A percentile compares a stretch with the other conserved stretches of the same genome.
These are phyloP conservation scores for Microplitis demolitor DNA, from an alignment of 1,140 invertebrate species.

Conservation along the genomic window DNA sequence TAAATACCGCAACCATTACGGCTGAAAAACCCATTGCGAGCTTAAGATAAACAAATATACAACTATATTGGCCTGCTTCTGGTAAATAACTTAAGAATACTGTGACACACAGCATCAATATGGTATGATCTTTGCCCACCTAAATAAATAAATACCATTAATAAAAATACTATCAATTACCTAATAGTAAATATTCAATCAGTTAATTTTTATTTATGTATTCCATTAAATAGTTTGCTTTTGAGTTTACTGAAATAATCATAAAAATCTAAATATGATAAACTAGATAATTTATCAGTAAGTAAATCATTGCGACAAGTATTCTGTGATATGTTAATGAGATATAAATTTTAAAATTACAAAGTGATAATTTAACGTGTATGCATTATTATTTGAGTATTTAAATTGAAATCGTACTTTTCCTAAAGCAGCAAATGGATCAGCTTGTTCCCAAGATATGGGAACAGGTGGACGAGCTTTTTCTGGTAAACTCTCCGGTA, in stretches of 20 bases:
- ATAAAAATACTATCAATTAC: not conserved
- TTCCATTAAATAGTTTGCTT: not conserved
- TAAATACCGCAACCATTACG: slow-evolving; percentile 95
- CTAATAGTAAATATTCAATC: not conserved
- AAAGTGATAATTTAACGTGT: not conserved
- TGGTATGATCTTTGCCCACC: slow-evolving; percentile 94
- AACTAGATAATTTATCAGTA: not conserved
- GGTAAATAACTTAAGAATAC: slow-evolving; percentile 98
- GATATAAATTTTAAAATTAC: too few species aligned
- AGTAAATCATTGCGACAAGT: too few species aligned
- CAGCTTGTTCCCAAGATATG: slow-evolving; percentile 95
- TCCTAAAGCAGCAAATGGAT: slow-evolving; percentile 83
- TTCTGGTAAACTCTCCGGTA: slow-evolving; percentile 97
- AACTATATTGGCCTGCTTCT: slow-evolving; percentile 98
- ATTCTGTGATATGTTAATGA: too few species aligned
- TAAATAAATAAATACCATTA: slow-evolving; percentile 50
- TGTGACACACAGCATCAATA: slow-evolving; percentile 94
- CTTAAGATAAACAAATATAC: slow-evolving; percentile 99
- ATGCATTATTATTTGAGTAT: slow-evolving; percentile 37
- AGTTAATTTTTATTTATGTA: not conserved
- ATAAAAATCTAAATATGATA: not conserved
- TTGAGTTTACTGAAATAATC: not conserved
- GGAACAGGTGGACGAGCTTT: slow-evolving; percentile 83
- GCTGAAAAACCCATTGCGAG: slow-evolving; percentile 96
- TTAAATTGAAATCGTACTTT: slow-evolving; percentile 57